phyloP scores from a whole-genome alignment of 2,888 invertebrate genomes.

The Volucella zonaria region DNA sequence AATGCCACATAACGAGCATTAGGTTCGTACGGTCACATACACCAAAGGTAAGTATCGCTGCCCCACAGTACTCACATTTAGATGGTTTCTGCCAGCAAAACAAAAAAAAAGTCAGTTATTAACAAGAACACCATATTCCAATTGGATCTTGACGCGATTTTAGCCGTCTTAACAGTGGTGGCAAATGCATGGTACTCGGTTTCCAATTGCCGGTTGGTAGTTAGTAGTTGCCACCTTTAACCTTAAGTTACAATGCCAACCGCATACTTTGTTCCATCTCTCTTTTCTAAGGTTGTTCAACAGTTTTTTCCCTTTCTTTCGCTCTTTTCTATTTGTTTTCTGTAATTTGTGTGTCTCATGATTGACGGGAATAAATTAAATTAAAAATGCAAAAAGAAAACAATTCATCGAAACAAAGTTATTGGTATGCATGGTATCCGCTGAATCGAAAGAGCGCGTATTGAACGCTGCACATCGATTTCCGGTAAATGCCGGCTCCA shows the following conservation, averaged over 20 bases:
- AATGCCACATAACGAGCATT: too few relatives aligned
- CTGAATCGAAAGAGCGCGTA: constrained; percentile 10
- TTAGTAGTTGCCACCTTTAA: constrained; percentile 33
- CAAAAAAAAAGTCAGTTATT: constrained; percentile 28
- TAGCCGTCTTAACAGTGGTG: constrained; percentile 34
- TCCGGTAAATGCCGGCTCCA: constrained; percentile 29
- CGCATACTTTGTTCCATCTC: neutral
- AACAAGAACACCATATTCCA: constrained; percentile 24
- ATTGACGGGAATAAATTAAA: constrained; percentile 18
- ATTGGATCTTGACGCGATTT: constrained; percentile 49
- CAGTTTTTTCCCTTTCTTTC: neutral
- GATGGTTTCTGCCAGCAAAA: constrained; percentile 36
- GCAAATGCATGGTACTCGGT: neutral
- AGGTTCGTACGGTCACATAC: too few relatives aligned
- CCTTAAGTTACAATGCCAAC: constrained; percentile 36
- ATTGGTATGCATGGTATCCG: constrained; percentile 33
- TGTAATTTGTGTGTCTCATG: neutral
- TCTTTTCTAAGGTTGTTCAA: neutral
- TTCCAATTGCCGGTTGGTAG: neutral
- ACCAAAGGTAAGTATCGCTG: neutral
- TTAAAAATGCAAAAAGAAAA: constrained; percentile 49
- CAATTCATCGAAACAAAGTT: constrained; percentile 35
- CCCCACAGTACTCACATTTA: constrained; percentile 28
- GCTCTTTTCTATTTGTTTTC: constrained; percentile 8
- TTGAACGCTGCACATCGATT: constrained; percentile 10